phyloP scores from a whole-genome alignment of 2,113 vertebrate species.

The Hipposideros armiger region DNA sequence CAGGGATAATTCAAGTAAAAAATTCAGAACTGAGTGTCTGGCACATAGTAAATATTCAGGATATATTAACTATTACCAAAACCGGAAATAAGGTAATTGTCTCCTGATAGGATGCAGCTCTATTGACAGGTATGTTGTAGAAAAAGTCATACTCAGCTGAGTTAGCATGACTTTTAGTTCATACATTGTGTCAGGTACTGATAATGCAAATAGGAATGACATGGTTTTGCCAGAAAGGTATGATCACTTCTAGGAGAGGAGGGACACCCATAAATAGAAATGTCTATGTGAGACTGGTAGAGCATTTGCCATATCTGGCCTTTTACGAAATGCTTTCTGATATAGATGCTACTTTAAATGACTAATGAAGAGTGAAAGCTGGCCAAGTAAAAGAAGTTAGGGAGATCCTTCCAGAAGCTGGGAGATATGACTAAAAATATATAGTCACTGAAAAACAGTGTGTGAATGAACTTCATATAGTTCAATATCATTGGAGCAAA shows the following conservation, averaged over 20 bases:
- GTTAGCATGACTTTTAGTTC: background rate
- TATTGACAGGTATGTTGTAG: background rate
- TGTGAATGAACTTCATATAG: background rate
- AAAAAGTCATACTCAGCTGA: background rate
- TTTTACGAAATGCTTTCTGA: background rate
- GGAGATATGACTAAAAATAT: background rate
- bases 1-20: background rate
- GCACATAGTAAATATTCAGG: background rate
- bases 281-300: background rate
- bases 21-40: background rate
- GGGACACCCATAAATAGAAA: background rate
- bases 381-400: background rate
- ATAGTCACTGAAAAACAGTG: background rate
- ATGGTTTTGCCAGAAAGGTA: background rate
- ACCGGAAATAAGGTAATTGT: background rate
- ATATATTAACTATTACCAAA: background rate
- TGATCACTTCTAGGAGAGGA: background rate
- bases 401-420: background rate
- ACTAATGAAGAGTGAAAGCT: background rate
- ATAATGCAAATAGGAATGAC: background rate
- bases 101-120: fast-evolving
- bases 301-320: background rate
- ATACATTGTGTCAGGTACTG: background rate
- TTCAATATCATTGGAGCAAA: background rate
- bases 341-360: background rate